Evolutionary conservation across 2,113 vertebrate genomes (phyloP).

Genomic region (Indicator maculatus): DNA sequence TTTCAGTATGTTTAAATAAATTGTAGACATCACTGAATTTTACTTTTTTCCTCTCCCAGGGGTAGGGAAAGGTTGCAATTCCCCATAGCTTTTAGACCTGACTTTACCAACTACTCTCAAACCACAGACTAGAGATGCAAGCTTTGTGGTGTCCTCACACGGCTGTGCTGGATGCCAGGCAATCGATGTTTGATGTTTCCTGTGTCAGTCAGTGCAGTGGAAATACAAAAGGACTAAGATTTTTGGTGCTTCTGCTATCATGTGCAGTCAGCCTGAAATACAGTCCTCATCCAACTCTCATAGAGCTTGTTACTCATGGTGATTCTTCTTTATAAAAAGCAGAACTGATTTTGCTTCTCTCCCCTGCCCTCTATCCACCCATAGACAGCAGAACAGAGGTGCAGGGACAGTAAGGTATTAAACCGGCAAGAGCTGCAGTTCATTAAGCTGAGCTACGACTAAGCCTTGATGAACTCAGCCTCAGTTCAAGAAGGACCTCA

Average conservation of each 20-base stretch:
- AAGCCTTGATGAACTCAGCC: neutral
- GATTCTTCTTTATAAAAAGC: neutral
- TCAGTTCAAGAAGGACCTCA: too few species aligned
- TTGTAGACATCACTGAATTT: neutral
- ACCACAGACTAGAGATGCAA: neutral
- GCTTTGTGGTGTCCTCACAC: neutral
- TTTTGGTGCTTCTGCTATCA: rapidly evolving
- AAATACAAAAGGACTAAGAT: neutral
- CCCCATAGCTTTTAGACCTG: neutral
- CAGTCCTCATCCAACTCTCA: neutral
- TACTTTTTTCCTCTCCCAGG: neutral
- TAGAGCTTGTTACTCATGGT: neutral
- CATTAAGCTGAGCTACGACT: neutral
- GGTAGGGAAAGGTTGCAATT: neutral
- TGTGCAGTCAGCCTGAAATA: neutral
- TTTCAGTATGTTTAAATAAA: neutral
- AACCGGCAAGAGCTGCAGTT: neutral
- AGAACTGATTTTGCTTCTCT: neutral
- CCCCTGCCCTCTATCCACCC: neutral
- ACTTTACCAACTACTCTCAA: neutral
- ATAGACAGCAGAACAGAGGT: neutral
- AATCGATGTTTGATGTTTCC: neutral
- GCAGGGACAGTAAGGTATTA: neutral
- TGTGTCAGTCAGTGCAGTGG: neutral
- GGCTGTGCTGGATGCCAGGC: neutral